phyloP scores from a whole-genome alignment of 2,888 invertebrate genomes.

The Himalopsyche japonica region DNA sequence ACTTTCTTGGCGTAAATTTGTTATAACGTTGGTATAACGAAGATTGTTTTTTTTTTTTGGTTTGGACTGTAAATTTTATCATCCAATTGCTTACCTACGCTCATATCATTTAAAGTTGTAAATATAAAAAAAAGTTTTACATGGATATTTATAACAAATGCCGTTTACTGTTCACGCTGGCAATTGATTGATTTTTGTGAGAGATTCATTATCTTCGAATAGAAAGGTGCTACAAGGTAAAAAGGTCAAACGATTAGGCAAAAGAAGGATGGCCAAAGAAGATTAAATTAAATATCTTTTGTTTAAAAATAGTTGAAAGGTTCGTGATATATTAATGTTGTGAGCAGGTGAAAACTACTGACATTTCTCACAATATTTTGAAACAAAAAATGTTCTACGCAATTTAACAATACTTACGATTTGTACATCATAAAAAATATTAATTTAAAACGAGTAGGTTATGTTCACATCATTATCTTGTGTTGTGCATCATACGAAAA shows the following conservation, averaged over 20 bases:
- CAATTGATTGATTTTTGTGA: background rate
- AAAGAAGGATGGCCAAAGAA: slow-evolving; percentile 25
- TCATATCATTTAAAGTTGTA: background rate
- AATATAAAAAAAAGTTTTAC: background rate
- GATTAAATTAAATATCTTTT: slow-evolving; percentile 23
- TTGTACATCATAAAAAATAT: too few relatives aligned
- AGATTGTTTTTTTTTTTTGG: too few relatives aligned
- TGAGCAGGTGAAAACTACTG: background rate
- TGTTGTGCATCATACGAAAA: too few relatives aligned
- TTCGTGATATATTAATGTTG: background rate
- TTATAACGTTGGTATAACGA: too few relatives aligned
- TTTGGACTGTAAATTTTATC: background rate
- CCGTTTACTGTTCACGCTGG: background rate
- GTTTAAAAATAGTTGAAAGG: background rate
- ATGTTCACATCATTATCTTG: too few relatives aligned
- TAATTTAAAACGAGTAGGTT: too few relatives aligned
- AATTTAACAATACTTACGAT: too few relatives aligned
- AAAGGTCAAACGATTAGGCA: slow-evolving; percentile 28
- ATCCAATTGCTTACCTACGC: background rate
- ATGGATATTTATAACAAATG: background rate
- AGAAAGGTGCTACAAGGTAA: background rate
- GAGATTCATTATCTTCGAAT: background rate
- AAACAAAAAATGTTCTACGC: background rate
- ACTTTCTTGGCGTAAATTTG: too few relatives aligned
- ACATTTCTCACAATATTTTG: background rate